Base-by-base conservation (phyloP, 2,888 invertebrate genomes). In the Eupithecia subfuscata region DNA sequence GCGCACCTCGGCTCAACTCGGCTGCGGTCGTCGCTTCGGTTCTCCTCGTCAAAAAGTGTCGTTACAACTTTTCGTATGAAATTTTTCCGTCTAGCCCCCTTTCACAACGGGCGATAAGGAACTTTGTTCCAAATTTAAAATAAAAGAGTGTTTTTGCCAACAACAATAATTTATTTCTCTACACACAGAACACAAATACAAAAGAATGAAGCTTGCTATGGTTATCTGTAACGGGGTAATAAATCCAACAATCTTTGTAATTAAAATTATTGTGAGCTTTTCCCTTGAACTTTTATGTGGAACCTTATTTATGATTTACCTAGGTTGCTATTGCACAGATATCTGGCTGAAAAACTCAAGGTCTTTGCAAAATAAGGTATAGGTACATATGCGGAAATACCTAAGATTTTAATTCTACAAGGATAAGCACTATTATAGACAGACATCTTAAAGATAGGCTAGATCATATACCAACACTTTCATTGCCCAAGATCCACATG, bases 161-260 rank as follows among this genome's bases (percentile, higher is more conserved):
- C 94, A 94, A 95, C 94, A 94, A 93, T 95, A 92, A 89, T 93
- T 93, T 94, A 93, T 91, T 92, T 90, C 89, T 86, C 87, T 91
- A 90, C 91, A 92, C 91, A 92, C 89, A 89, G 82, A 84, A 81
- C 83, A 85, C 81, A 84, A 83, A 85, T 87, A 86, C 83, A 87
- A 89, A 91, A 89, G 84, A 89, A 89, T 88, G 84, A 91, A 92
- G 90, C 92, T 92, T 91, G 89, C 52, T 22, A 8, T 11, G 12
- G 11, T 12, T 22, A n/a, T 12, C n/a, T 52, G 52, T 90, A 90
- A 90, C 92, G 87, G 86, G 84, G 79, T 80, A 84, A 73, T 79
- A 73, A 79, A 78, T 75, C 78, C 81, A 81, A 79, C 80, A 81
- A 78, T 74, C 71, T 67, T 22, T 40, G 22, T 43, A 68, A 30